phyloP scores from a whole-genome alignment of 2,113 vertebrate species.

The Cacatua alba region DNA sequence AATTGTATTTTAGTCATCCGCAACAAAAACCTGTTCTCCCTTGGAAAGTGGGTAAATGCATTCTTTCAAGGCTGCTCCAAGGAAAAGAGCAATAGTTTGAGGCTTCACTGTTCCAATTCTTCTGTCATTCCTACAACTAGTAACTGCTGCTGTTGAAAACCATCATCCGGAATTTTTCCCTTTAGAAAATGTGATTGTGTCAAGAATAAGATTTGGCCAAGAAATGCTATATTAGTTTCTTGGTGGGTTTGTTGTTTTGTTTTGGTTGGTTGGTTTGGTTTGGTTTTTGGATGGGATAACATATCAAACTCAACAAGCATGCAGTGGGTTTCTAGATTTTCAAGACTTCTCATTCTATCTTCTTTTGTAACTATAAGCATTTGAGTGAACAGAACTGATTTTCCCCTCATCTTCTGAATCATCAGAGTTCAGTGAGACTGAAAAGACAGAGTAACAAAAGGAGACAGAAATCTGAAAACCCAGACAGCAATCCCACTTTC shows the following conservation, averaged over 20 bases:
- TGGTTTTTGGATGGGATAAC: not conserved
- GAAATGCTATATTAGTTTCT: not conserved
- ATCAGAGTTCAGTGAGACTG: not conserved
- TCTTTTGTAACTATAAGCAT: not conserved
- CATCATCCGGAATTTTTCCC: not conserved
- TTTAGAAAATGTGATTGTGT: not conserved
- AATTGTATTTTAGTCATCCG: not conserved
- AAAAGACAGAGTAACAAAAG: not conserved
- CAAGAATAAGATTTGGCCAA: not conserved
- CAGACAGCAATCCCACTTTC: not conserved
- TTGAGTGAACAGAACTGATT: not conserved
- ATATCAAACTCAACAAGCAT: not conserved
- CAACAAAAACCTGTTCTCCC: not conserved
- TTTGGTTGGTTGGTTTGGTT: not conserved
- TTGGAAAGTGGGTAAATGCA: not conserved
- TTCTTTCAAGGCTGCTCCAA: not conserved
- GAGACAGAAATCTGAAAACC: not conserved
- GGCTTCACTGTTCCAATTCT: slow-evolving; percentile 15
- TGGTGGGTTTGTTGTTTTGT: not conserved
- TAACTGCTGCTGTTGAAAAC: not conserved
- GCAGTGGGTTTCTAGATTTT: not conserved
- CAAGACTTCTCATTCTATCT: not conserved
- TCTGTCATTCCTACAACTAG: not conserved
- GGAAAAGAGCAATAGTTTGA: slow-evolving; percentile 25
- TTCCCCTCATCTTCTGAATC: not conserved